Base-by-base conservation (phyloP, 2,113 vertebrate genomes). In the Ascaphus truei region DNA sequence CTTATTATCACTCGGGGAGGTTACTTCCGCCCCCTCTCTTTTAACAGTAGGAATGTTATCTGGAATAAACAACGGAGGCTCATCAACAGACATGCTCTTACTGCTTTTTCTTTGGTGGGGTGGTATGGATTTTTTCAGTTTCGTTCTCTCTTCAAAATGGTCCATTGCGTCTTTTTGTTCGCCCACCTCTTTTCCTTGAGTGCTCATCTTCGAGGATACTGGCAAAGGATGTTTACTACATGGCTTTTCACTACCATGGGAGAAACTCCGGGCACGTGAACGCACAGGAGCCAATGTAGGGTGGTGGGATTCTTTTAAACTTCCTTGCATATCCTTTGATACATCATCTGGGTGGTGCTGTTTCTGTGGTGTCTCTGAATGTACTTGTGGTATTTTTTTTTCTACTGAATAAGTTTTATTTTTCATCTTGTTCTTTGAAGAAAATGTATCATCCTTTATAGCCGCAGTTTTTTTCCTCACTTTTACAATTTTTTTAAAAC, bases 41-140 rank as follows among this genome's bases (percentile, higher is more conserved):
- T 93, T 98, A 72, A 90, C 72, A 36, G 87, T 83, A 25, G 96
- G 93, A 72, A 98, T 96, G n/a, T 99, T 99, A 79, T 99, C 97
- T 56, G 97, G 97, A 80, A 99, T 92, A 73, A 99, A 99, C 61
- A 99, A 84, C 0, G 93, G 92, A 2, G 97, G 97, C 73, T 99
- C 97, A n/a, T 99, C 96, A 78, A 98, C 68, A 11, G 96, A 98
- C 73, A 97, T 83, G 73, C 92, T 95, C 78, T 84, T 91, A 55
- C 87, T 82, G 52, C 84, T 95, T 83, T 91, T 96, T 79, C 92
- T 94, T 67, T 93, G 95, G 7, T 86, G 93, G 58, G 88, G 90
- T 0, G 92, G 92, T 36, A 93, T 68, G 41, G 74, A 75, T 81
- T 92, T 97, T 88, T 90, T 98, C 3, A 84, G 50, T 80, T 90